phyloP scores from a whole-genome alignment of 2,797 vertebrate species.

The Xenops minutus region DNA sequence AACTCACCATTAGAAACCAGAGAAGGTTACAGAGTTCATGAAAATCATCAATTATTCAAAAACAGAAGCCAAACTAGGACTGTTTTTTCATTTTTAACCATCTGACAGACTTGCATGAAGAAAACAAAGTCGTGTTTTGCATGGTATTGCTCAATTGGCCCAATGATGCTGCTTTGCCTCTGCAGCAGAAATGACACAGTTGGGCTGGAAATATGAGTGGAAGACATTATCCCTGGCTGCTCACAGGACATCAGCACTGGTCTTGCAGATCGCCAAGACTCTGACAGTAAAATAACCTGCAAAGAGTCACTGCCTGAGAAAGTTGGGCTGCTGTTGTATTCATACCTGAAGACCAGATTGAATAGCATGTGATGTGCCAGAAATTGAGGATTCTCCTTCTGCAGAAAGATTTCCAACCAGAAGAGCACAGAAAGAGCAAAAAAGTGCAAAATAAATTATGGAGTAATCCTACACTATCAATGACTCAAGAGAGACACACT shows the following conservation, averaged over 20 bases:
- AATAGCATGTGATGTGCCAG: not conserved
- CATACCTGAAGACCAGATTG: not conserved
- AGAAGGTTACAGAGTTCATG: not conserved
- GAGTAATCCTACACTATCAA: not conserved
- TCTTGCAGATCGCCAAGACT: not conserved
- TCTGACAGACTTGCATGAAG: not conserved
- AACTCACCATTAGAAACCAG: not conserved
- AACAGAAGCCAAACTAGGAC: not conserved
- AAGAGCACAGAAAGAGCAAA: not conserved
- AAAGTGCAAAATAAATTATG: not conserved
- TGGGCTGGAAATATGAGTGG: not conserved
- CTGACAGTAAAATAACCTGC: not conserved
- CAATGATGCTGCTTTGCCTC: not conserved
- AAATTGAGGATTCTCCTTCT: not conserved
- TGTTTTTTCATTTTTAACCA: not conserved
- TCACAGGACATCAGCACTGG: not conserved
- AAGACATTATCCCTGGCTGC: not conserved
- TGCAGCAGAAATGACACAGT: not conserved
- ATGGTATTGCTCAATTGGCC: not conserved
- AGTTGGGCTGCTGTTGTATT: not conserved
- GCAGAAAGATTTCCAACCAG: not conserved
- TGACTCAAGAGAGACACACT: rapidly evolving
- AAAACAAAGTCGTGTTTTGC: not conserved
- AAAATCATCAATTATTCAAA: not conserved
- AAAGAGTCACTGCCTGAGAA: not conserved